phyloP scores from a whole-genome alignment of 2,113 vertebrate genomes.

The Motacilla alba region DNA sequence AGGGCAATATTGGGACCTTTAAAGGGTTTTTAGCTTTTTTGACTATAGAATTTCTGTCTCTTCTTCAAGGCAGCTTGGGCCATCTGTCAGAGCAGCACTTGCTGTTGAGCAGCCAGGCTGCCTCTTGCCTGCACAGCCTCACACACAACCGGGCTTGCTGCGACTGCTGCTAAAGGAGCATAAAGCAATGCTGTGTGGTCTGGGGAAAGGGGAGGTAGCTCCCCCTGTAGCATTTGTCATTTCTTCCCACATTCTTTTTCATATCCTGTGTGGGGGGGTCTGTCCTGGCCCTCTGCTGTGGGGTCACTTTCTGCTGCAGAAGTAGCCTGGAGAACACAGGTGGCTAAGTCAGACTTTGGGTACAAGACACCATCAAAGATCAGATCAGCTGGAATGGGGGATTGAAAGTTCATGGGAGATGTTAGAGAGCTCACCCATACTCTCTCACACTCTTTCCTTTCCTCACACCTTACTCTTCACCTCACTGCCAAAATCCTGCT shows the following conservation, averaged over 20 bases:
- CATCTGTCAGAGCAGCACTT: not conserved
- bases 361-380: not conserved
- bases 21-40: not conserved
- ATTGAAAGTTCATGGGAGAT: not conserved
- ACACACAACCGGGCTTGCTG: not conserved
- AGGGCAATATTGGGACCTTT: not conserved
- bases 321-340: not conserved
- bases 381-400: not conserved
- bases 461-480: not conserved
- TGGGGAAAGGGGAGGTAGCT: not conserved
- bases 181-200: not conserved
- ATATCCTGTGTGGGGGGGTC: rapidly evolving
- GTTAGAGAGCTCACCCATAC: not conserved
- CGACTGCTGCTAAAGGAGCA: not conserved
- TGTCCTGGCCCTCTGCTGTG: not conserved
- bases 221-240: not conserved
- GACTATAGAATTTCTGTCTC: not conserved
- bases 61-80: not conserved
- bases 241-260: not conserved
- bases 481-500: not conserved
- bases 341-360: not conserved
- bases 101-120: not conserved
- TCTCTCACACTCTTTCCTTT: not conserved
- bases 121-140: not conserved
- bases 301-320: not conserved